These are phyloP conservation scores for Morone saxatilis DNA, from an alignment of 2,113 vertebrate species.

Conservation along the genomic window DNA sequence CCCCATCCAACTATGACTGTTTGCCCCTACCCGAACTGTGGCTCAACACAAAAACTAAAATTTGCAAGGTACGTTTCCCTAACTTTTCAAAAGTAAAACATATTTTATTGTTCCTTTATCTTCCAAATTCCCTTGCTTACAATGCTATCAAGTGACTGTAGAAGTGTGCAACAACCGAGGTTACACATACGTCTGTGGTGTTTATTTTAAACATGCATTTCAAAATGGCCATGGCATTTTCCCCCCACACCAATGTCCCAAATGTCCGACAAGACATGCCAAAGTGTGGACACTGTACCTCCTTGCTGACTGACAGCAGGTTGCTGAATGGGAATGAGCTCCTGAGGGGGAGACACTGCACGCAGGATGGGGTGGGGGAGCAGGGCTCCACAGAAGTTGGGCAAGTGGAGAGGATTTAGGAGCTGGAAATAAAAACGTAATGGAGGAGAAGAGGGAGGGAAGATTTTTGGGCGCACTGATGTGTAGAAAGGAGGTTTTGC, in stretches of 20 bases:
- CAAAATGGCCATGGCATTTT: slow-evolving; percentile 42
- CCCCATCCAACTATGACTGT: too few relatives aligned
- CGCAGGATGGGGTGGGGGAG: background rate
- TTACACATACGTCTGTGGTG: background rate
- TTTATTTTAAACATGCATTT: slow-evolving; percentile 47
- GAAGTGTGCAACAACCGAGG: background rate
- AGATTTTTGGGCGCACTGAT: slow-evolving; percentile 20
- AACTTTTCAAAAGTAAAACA: too few relatives aligned
- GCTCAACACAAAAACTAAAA: too few relatives aligned
- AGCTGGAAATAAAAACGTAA: slow-evolving; percentile 19
- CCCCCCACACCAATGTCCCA: slow-evolving; percentile 46
- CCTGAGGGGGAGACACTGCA: slow-evolving; percentile 33
- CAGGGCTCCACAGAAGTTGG: background rate
- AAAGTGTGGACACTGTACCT: slow-evolving; percentile 70
- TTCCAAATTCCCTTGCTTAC: too few relatives aligned
- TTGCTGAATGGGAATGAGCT: slow-evolving; percentile 42
- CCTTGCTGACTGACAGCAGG: slow-evolving; percentile 58
- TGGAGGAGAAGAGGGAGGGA: slow-evolving; percentile 6
- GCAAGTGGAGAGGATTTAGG: slow-evolving; percentile 9
- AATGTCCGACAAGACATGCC: slow-evolving; percentile 46
- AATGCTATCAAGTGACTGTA: too few relatives aligned
- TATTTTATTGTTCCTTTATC: too few relatives aligned
- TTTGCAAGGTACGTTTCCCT: too few relatives aligned
- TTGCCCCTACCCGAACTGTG: too few relatives aligned
- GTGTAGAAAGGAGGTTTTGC: background rate